Percentiles rank a stretch among this genome's conserved stretches.
Conservation (phyloP, 2,888 invertebrate genomes). For the Drosophila pseudotakahashii region DNA sequence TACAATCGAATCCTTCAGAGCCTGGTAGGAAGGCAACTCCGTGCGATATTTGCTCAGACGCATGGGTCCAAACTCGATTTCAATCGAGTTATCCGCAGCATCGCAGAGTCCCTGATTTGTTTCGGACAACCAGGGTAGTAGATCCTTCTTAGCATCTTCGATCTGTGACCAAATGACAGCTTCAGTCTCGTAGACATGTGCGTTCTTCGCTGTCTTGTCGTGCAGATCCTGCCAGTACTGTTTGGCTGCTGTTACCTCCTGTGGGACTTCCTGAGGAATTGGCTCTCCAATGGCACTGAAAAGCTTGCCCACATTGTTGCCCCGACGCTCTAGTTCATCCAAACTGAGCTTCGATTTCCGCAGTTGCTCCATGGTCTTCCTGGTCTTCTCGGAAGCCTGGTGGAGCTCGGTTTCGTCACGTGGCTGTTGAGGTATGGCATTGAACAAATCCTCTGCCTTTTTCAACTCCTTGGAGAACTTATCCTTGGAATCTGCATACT, state of each 20-base stretch:
- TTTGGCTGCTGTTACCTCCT: conserved; percentile 86
- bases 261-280: conserved; percentile 84
- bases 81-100: conserved; percentile 90
- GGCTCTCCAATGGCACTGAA: conserved; percentile 85
- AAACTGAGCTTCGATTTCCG: conserved; percentile 90
- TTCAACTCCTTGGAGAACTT: conserved; percentile 89
- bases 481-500: conserved; percentile 89
- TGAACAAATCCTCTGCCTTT: conserved; percentile 88
- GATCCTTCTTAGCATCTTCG: conserved; percentile 92
- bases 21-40: conserved; percentile 91
- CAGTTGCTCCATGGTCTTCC: conserved; percentile 90
- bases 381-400: conserved; percentile 89
- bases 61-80: conserved; percentile 91
- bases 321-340: conserved; percentile 91
- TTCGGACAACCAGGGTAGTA: conserved; percentile 93
- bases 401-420: conserved; percentile 90
- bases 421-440: conserved; percentile 88
- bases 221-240: conserved; percentile 89
- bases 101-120: conserved; percentile 91
- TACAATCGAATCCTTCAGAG: conserved; percentile 90
- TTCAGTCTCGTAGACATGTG: conserved; percentile 94
- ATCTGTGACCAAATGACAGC: conserved; percentile 97
- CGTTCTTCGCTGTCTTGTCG: conserved; percentile 89
- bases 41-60: conserved; percentile 93
- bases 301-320: conserved; percentile 84